Conservation (phyloP, 2,797 vertebrate species). For the Podarcis siculus region DNA sequence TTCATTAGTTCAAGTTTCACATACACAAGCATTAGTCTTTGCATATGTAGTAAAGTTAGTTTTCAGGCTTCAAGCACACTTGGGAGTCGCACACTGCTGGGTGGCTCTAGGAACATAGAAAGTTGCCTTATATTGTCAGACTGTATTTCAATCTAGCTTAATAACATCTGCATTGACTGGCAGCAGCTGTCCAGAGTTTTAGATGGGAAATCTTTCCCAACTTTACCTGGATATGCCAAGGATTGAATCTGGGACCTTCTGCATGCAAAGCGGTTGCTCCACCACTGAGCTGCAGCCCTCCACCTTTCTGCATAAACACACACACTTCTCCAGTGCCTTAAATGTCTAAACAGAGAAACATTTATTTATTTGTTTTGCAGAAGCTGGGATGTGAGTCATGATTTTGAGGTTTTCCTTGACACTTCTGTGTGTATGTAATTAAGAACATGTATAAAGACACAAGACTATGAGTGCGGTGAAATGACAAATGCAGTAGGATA, state of each 20-base stretch:
- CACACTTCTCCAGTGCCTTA: conserved; percentile 12
- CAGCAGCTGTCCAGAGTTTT: no score
- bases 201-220: no score
- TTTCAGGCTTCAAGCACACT: conserved; percentile 55
- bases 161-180: no score
- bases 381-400: conserved; percentile 44
- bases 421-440: conserved; percentile 54
- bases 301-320: conserved; percentile 13
- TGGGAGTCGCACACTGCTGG: conserved; percentile 62
- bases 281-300: no score
- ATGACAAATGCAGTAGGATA: not conserved
- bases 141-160: no score
- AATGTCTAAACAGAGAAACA: conserved; percentile 60
- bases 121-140: no score
- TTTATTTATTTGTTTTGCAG: conserved; percentile 56
- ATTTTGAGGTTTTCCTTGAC: conserved; percentile 55
- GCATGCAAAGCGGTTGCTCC: no score
- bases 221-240: no score
- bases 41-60: conserved; percentile 64
- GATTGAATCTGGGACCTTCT: no score
- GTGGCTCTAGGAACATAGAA: conserved; percentile 28
- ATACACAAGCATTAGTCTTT: conserved; percentile 58
- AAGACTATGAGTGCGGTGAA: not conserved
- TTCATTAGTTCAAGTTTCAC: conserved; percentile 69
- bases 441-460: not conserved